phyloP scores from a whole-genome alignment of 2,797 vertebrate genomes.

The Enteromius thamalakanensis region DNA sequence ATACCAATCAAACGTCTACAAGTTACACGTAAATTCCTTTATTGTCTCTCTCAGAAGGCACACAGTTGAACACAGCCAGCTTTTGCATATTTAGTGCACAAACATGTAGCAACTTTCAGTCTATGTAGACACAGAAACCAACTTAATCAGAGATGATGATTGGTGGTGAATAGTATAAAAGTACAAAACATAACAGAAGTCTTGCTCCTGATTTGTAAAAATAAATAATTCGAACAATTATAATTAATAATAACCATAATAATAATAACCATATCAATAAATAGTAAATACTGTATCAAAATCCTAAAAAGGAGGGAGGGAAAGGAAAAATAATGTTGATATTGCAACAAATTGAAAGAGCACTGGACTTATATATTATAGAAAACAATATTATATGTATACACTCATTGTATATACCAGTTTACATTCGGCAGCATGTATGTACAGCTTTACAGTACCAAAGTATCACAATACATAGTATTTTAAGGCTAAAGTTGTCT shows the following conservation, averaged over 20 bases:
- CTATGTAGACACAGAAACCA: constrained; percentile 71
- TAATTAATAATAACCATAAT: constrained; percentile 13
- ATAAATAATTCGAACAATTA: constrained; percentile 79
- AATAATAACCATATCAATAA: constrained; percentile 67
- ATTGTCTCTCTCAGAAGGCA: constrained; percentile 76
- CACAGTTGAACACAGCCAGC: constrained; percentile 77
- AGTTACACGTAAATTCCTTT: constrained; percentile 74
- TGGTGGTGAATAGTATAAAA: constrained; percentile 80
- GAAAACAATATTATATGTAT: constrained; percentile 74
- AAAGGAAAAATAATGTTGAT: constrained; percentile 62
- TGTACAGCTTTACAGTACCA: constrained; percentile 80
- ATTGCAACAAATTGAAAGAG: constrained; percentile 71
- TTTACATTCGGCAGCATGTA: constrained; percentile 82
- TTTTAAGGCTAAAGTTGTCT: constrained; percentile 81
- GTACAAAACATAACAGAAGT: constrained; percentile 77
- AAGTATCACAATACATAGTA: constrained; percentile 82
- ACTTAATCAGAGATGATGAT: constrained; percentile 73
- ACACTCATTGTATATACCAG: constrained; percentile 77
- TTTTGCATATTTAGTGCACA: constrained; percentile 52
- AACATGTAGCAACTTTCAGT: constrained; percentile 64
- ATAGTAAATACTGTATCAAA: constrained; percentile 84
- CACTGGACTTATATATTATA: constrained; percentile 72
- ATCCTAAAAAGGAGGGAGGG: constrained; percentile 65
- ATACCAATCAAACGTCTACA: constrained; percentile 41
- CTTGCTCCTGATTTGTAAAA: constrained; percentile 78